Evolutionary conservation across 2,113 vertebrate genomes (phyloP).

Genomic region (Gallinago paraguaiae): DNA sequence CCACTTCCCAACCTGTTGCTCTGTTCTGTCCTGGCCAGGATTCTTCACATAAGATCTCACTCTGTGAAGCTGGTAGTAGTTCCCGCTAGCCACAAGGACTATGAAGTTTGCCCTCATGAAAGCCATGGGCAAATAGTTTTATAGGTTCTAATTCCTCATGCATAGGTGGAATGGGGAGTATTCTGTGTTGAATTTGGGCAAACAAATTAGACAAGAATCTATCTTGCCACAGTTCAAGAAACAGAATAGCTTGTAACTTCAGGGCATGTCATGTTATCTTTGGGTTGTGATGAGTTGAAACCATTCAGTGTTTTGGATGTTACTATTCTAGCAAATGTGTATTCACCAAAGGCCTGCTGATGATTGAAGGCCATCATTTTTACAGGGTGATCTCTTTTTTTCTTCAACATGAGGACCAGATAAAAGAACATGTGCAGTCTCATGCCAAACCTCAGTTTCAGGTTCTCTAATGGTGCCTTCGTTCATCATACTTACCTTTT

Average conservation of each 20-base stretch:
- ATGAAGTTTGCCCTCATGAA: not conserved
- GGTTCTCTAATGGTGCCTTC: not conserved
- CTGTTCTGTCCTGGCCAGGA: not conserved
- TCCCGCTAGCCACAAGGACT: not conserved
- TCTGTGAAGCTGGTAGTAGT: not conserved
- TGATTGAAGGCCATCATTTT: not conserved
- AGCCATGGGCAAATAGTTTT: not conserved
- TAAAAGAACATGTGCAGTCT: not conserved
- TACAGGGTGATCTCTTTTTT: not conserved
- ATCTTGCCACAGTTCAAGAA: not conserved
- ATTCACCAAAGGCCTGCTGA: not conserved
- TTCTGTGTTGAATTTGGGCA: not conserved
- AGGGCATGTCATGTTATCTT: not conserved
- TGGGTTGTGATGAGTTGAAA: not conserved
- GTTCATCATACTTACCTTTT: not conserved
- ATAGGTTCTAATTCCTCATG: not conserved
- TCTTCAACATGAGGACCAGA: not conserved
- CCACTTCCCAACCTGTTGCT: not conserved
- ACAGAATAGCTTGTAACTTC: not conserved
- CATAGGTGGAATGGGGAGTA: not conserved
- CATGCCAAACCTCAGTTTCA: not conserved
- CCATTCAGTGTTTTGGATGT: not conserved
- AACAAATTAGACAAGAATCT: not conserved
- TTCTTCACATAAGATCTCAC: not conserved
- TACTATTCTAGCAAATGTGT: not conserved